These are phyloP conservation scores for Leptestheria dahalacensis DNA, from an alignment of 1,140 invertebrate genomes.

Conservation along the genomic window DNA sequence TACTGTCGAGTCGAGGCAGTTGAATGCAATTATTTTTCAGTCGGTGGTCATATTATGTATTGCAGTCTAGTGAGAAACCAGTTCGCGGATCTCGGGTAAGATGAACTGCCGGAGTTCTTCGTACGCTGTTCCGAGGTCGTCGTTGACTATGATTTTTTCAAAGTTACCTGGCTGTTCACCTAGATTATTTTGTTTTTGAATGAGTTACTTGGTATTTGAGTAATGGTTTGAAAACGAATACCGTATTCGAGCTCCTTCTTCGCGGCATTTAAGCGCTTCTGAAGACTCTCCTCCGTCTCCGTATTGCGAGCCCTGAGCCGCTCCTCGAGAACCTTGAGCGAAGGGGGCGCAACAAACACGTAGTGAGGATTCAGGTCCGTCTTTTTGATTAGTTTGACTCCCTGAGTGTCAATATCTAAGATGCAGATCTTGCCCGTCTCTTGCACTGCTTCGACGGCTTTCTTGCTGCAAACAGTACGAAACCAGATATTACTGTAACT, in stretches of 20 bases:
- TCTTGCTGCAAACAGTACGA: slow-evolving; percentile 49
- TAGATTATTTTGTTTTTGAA: slow-evolving; percentile 24
- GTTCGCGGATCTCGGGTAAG: slow-evolving; percentile 34
- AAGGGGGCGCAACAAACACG: slow-evolving; percentile 89
- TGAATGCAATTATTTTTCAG: too few relatives aligned
- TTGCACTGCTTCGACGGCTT: slow-evolving; percentile 65
- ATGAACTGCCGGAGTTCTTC: slow-evolving; percentile 55
- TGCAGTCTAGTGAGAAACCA: not conserved
- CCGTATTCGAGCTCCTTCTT: slow-evolving; percentile 70
- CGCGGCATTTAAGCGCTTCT: slow-evolving; percentile 55
- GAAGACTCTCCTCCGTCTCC: slow-evolving; percentile 73
- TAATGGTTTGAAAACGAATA: slow-evolving; percentile 24
- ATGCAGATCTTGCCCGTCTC: slow-evolving; percentile 73
- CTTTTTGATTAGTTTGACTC: slow-evolving; percentile 79
- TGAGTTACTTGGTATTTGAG: not conserved
- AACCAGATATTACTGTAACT: not conserved
- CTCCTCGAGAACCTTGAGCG: slow-evolving; percentile 57
- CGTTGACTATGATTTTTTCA: slow-evolving; percentile 81
- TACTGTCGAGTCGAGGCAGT: too few relatives aligned
- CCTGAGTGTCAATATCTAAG: slow-evolving; percentile 91
- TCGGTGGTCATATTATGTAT: too few relatives aligned
- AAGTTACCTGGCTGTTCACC: slow-evolving; percentile 65
- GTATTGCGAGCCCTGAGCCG: slow-evolving; percentile 63
- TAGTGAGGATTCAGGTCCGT: slow-evolving; percentile 67
- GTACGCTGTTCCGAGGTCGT: slow-evolving; percentile 79